These are phyloP conservation scores for Caretta caretta DNA, from an alignment of 2,113 vertebrate species.

Conservation along the genomic window DNA sequence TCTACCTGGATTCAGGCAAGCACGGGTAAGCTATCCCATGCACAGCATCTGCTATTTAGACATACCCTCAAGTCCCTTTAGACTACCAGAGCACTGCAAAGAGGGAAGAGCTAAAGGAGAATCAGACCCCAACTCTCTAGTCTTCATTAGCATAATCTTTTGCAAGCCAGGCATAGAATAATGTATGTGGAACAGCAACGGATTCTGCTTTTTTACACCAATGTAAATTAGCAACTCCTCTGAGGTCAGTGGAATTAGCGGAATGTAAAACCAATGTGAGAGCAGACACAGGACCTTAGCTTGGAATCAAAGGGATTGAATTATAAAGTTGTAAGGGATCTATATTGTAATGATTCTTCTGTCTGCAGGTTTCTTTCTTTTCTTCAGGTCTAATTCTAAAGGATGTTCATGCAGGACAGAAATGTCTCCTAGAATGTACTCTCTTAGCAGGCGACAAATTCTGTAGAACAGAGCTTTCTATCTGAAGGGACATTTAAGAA, in stretches of 20 bases:
- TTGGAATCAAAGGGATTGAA: background rate
- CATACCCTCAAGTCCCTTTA: background rate
- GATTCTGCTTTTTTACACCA: background rate
- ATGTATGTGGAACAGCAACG: background rate
- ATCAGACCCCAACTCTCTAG: background rate
- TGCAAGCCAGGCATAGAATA: background rate
- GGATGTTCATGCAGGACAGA: background rate
- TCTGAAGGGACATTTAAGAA: background rate
- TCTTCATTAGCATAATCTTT: background rate
- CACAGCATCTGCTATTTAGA: background rate
- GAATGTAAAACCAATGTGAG: background rate
- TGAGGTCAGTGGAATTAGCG: background rate
- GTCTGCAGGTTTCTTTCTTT: background rate
- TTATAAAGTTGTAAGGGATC: background rate
- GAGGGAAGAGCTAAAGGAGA: background rate
- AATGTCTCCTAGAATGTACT: background rate
- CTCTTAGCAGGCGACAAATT: background rate
- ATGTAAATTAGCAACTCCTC: background rate
- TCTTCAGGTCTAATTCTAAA: background rate
- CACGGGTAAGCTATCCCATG: background rate
- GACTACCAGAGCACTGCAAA: background rate
- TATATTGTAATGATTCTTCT: background rate
- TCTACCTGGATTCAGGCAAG: background rate
- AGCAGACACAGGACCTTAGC: background rate
- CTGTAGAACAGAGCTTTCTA: background rate